Evolutionary conservation across 2,113 vertebrate species (phyloP).

Genomic region (Bujurquina vittata): DNA sequence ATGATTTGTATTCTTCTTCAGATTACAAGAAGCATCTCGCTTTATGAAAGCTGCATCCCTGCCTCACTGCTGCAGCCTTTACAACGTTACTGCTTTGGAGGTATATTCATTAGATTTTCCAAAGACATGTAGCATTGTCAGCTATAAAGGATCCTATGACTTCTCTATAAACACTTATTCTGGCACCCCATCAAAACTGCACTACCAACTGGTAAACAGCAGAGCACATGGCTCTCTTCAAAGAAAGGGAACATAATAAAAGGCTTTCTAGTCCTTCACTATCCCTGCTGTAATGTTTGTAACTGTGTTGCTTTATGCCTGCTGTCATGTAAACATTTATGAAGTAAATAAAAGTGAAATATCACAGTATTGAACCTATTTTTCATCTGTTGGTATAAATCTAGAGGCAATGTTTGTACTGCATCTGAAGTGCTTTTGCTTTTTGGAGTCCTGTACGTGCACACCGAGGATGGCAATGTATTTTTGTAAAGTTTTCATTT

Average conservation of each 20-base stretch:
- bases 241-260: background rate
- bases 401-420: background rate
- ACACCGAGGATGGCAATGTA: background rate
- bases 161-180: slow-evolving; percentile 28
- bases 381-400: slow-evolving; percentile 12
- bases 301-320: slow-evolving; percentile 9
- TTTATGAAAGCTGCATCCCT: background rate
- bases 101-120: background rate
- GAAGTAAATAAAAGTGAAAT: slow-evolving; percentile 22
- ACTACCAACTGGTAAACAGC: slow-evolving; percentile 49
- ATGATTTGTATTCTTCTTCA: background rate
- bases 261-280: slow-evolving; percentile 28
- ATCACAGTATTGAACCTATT: slow-evolving; percentile 6
- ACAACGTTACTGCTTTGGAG: background rate
- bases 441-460: background rate
- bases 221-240: slow-evolving; percentile 45
- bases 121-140: background rate
- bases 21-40: background rate
- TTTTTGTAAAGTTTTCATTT: slow-evolving; percentile 4
- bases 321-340: slow-evolving; percentile 24
- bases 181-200: slow-evolving; percentile 51
- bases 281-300: background rate
- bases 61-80: background rate
- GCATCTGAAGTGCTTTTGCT: accelerated
- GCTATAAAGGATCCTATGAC: slow-evolving; percentile 2